These are phyloP conservation scores for Folsomia manolachei DNA, from an alignment of 2,888 invertebrate species.

Conservation along the genomic window DNA sequence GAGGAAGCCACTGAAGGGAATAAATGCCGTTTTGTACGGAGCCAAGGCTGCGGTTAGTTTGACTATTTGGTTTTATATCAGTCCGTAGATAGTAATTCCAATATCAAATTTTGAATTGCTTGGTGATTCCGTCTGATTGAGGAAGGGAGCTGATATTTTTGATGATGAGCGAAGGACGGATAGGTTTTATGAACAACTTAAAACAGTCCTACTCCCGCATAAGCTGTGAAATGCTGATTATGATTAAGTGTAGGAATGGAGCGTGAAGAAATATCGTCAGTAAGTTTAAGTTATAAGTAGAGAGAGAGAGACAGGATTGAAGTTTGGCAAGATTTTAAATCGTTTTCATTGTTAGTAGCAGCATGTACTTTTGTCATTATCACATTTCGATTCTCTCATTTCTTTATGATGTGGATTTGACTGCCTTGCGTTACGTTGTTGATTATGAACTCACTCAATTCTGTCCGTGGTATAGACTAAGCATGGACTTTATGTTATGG, in stretches of 20 bases:
- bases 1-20: too few relatives aligned
- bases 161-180: not conserved
- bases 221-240: not conserved
- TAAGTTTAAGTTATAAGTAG: too few relatives aligned
- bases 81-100: too few relatives aligned
- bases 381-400: constrained; percentile 7
- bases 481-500: constrained; percentile 1
- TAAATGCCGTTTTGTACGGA: too few relatives aligned
- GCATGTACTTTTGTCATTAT: constrained; percentile 19
- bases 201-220: not conserved
- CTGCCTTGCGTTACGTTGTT: too few relatives aligned
- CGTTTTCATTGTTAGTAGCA: constrained; percentile 3
- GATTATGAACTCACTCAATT: constrained; percentile 4
- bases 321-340: constrained; percentile 7
- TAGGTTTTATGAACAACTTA: not conserved
- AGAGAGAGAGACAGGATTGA: not conserved
- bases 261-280: not conserved
- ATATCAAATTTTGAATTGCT: too few relatives aligned
- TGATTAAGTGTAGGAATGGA: not conserved
- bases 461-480: not conserved
- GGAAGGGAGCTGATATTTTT: not conserved
- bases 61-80: too few relatives aligned
- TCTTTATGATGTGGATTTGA: not conserved
- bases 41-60: too few relatives aligned
- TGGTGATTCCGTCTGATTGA: too few relatives aligned